Percentiles rank a stretch among this genome's conserved stretches.
Conservation (phyloP, 2,113 vertebrate species). For the Pachyramphus minor region DNA sequence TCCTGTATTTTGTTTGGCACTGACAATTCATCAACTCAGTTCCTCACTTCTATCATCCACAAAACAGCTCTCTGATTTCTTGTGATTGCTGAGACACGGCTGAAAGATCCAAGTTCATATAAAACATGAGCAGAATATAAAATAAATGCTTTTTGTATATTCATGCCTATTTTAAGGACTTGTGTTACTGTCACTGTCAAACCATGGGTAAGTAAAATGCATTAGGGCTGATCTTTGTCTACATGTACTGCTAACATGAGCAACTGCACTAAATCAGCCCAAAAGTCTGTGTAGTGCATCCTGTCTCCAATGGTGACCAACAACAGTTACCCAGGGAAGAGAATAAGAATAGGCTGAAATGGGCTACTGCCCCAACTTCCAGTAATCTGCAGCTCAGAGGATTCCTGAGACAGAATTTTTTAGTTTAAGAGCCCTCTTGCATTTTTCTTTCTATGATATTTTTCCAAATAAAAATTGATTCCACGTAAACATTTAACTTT, state of each 20-base stretch:
- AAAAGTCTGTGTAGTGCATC: not conserved
- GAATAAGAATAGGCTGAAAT: not conserved
- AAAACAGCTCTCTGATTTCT: constrained; percentile 20
- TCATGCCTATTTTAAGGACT: not conserved
- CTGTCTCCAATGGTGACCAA: not conserved
- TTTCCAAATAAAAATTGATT: not conserved
- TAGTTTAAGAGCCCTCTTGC: not conserved
- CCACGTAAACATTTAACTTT: not conserved
- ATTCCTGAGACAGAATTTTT: not conserved
- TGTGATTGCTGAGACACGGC: not conserved
- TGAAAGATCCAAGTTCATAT: constrained; percentile 1
- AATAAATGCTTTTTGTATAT: not conserved
- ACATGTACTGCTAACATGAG: not conserved
- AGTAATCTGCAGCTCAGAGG: not conserved
- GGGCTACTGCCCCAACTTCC: not conserved
- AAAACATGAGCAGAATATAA: not conserved
- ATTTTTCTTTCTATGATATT: not conserved
- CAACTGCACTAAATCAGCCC: not conserved
- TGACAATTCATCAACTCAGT: not conserved
- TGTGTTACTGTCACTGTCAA: not conserved
- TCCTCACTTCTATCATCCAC: not conserved
- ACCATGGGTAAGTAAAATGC: not conserved
- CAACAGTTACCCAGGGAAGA: not conserved
- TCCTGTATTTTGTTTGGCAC: not conserved
- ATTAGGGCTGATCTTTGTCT: not conserved